Conservation (phyloP, 1,140 invertebrate species). For the Macrosteles quadrilineatus region DNA sequence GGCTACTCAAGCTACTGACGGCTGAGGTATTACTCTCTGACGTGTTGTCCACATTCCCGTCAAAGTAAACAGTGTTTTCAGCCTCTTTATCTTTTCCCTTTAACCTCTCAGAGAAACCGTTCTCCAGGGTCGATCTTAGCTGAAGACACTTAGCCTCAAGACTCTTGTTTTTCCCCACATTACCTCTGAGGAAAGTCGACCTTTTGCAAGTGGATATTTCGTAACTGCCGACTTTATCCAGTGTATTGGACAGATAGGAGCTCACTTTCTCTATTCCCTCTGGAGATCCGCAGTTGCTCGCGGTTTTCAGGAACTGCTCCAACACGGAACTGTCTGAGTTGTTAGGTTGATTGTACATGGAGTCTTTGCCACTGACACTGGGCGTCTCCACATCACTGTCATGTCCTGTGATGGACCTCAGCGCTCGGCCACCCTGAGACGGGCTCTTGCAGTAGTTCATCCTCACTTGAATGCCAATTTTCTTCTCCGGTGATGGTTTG, state of each 20-base stretch:
- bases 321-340: neutral
- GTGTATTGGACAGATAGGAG: neutral
- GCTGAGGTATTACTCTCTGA: neutral
- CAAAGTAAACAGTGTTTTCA: neutral
- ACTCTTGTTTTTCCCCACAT: neutral
- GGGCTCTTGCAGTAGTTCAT: conserved; percentile 31
- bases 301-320: neutral
- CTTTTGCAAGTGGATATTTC: conserved; percentile 10
- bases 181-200: neutral
- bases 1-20: neutral
- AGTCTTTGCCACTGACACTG: conserved; percentile 11
- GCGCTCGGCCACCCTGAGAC: neutral
- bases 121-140: conserved; percentile 8
- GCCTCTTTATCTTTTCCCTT: neutral
- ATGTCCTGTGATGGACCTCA: neutral
- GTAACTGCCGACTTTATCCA: neutral
- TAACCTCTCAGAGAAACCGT: neutral
- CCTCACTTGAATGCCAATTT: conserved; percentile 35
- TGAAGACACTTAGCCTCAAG: conserved; percentile 22
- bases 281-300: neutral
- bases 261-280: conserved; percentile 14
- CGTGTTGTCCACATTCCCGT: neutral
- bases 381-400: conserved; percentile 3
- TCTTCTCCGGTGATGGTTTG: conserved; percentile 23
- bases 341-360: neutral